A percentile compares a stretch with the other conserved stretches of the same genome.
phyloP scores from a whole-genome alignment of 2,113 vertebrate species.

The Progne subis region DNA sequence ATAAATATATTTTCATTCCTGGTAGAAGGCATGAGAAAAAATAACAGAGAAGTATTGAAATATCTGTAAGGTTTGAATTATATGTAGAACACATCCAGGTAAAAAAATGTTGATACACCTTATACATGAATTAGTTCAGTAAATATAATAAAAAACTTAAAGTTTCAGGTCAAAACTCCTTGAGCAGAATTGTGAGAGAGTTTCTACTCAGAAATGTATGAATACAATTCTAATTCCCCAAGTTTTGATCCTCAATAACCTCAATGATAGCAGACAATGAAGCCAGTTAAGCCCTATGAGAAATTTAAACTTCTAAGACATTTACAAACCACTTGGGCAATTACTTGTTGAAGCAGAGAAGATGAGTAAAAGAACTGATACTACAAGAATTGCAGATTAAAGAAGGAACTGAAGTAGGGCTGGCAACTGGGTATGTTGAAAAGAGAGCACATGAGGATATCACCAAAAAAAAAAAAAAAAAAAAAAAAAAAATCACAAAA shows the following conservation, averaged over 20 bases:
- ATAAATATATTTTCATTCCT: not conserved
- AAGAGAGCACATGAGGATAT: rapidly evolving
- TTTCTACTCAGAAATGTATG: rapidly evolving
- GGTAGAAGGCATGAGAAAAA: not conserved
- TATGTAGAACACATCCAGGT: rapidly evolving
- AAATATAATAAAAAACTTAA: not conserved
- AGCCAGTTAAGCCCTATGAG: not conserved
- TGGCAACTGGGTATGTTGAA: not conserved
- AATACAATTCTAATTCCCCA: not conserved
- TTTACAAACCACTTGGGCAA: not conserved
- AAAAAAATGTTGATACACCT: not conserved
- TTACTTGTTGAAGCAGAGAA: not conserved
- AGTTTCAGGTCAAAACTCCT: not conserved
- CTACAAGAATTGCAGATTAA: not conserved
- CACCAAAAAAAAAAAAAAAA: not conserved
- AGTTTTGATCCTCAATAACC: not conserved
- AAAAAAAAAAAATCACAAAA: not conserved
- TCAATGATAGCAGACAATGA: not conserved
- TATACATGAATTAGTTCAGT: too few species aligned
- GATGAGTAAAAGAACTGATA: not conserved
- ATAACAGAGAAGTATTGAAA: not conserved
- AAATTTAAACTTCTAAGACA: not conserved
- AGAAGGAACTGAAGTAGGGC: not conserved
- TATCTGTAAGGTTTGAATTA: not conserved
- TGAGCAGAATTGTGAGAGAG: not conserved